phyloP scores from a whole-genome alignment of 2,113 vertebrate species.

The Pongo pygmaeus region DNA sequence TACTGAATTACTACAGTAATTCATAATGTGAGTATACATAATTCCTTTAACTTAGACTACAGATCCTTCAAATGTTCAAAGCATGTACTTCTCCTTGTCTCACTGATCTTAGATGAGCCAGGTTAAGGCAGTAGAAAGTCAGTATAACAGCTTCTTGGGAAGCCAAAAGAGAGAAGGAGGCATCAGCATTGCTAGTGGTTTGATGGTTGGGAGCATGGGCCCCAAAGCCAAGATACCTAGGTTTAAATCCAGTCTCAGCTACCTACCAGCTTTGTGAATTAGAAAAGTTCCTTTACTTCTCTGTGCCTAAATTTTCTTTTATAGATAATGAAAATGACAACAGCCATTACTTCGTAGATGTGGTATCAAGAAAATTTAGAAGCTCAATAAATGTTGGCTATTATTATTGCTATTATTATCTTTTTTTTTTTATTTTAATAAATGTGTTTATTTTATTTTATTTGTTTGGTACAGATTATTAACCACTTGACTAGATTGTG shows the following conservation, averaged over 20 bases:
- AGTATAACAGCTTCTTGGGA: not conserved
- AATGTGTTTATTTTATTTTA: not conserved
- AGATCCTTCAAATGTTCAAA: not conserved
- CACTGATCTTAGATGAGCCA: not conserved
- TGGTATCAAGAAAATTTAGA: not conserved
- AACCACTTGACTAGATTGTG: not conserved
- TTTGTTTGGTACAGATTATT: not conserved
- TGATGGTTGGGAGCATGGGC: not conserved
- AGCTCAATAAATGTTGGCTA: not conserved
- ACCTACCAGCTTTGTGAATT: not conserved
- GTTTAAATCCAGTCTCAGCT: not conserved
- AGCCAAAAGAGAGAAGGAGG: not conserved
- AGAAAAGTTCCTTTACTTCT: not conserved
- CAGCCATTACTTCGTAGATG: not conserved
- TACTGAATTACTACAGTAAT: not conserved
- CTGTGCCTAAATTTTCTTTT: not conserved
- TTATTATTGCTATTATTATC: not conserved
- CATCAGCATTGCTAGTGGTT: not conserved
- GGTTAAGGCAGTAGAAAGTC: not conserved
- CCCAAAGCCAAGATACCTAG: not conserved
- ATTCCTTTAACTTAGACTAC: not conserved
- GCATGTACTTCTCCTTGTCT: not conserved
- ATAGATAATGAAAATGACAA: not conserved
- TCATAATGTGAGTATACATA: not conserved
- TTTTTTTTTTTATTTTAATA: constrained; percentile 11